Conservation (phyloP, 2,888 invertebrate species). For the Orthosia gracilis region DNA sequence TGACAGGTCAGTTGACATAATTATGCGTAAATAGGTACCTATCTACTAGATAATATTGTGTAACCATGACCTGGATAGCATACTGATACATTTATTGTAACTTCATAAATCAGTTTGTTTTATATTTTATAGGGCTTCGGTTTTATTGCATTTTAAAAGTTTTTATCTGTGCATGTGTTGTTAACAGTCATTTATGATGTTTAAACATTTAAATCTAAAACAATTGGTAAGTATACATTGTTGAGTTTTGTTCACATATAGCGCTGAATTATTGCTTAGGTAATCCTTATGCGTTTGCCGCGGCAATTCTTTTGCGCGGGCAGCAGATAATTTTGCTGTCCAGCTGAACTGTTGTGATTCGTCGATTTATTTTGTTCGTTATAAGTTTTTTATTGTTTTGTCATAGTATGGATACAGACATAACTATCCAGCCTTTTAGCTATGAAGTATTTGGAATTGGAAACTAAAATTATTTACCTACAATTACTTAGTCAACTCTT, state of each 20-base stretch:
- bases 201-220: neutral
- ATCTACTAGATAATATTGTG: slow-evolving; percentile 27
- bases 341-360: neutral
- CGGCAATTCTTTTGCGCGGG: no score
- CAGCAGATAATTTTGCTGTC: no score
- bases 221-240: neutral
- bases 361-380: neutral
- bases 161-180: neutral
- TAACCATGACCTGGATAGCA: slow-evolving; percentile 48
- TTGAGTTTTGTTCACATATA: neutral
- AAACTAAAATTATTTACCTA: neutral
- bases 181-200: neutral
- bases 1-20: slow-evolving; percentile 45
- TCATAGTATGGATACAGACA: neutral
- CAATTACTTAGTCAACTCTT: neutral
- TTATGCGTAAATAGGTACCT: slow-evolving; percentile 45
- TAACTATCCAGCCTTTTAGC: neutral
- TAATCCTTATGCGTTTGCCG: no score
- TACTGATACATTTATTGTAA: slow-evolving; percentile 49
- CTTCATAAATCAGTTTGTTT: slow-evolving; percentile 31
- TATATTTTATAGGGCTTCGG: slow-evolving; percentile 18
- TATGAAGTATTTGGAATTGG: neutral
- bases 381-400: no score
- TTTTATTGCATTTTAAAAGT: neutral
- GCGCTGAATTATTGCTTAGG: neutral